Evolutionary conservation across 2,113 vertebrate genomes (phyloP).

Genomic region (Equus quagga): DNA sequence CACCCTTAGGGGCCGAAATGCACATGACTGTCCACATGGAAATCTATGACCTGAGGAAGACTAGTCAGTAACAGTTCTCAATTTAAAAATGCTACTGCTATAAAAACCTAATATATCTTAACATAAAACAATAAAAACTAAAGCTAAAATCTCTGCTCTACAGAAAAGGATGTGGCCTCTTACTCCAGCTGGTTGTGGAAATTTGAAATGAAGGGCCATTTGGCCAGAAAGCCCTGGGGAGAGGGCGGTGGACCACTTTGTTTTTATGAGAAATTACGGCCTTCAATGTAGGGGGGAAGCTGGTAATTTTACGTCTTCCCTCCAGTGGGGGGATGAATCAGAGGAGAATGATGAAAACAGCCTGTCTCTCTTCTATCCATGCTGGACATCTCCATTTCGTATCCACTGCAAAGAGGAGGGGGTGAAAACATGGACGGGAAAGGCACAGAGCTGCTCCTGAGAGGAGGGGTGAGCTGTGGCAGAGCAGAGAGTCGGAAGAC

Average conservation of each 20-base stretch:
- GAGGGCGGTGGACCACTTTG: background rate
- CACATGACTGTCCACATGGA: background rate
- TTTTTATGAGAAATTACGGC: background rate
- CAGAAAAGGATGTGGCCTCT: background rate
- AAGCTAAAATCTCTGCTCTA: background rate
- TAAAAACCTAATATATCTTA: background rate
- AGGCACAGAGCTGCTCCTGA: background rate
- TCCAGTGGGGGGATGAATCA: background rate
- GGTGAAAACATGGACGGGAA: background rate
- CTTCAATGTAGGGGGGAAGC: accelerated
- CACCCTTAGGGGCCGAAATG: background rate
- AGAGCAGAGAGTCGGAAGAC: background rate
- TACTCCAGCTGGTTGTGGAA: background rate
- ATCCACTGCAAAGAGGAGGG: background rate
- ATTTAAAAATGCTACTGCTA: background rate
- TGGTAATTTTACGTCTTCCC: background rate
- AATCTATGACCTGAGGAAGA: background rate
- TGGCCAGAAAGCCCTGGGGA: background rate
- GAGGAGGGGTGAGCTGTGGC: background rate
- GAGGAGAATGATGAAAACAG: background rate
- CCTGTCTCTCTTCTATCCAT: background rate
- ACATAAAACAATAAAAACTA: background rate
- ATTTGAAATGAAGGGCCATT: background rate
- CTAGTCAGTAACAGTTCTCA: background rate
- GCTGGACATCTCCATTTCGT: background rate